A percentile compares a stretch with the other conserved stretches of the same genome.
phyloP scores from a whole-genome alignment of 2,888 invertebrate species.

The Therioaphis trifolii region DNA sequence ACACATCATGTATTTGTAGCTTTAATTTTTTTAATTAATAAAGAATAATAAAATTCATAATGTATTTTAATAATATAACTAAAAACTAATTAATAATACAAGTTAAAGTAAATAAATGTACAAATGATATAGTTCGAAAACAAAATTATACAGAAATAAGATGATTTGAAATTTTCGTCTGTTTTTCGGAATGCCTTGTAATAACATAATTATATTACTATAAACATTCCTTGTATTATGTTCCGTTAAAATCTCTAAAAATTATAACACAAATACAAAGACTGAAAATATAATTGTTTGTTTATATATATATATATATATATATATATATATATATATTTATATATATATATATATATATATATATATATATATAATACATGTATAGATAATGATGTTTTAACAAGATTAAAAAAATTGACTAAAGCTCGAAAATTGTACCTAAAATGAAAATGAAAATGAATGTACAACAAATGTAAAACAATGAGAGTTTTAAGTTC shows the following conservation, averaged over 20 bases:
- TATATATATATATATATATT: too few relatives aligned
- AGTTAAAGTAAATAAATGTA: slow-evolving; percentile 45
- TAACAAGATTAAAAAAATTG: slow-evolving; percentile 50
- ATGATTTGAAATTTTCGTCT: slow-evolving; percentile 22
- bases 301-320: too few relatives aligned
- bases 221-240: slow-evolving; percentile 18
- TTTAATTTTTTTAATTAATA: slow-evolving; percentile 46
- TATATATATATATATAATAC: slow-evolving; percentile 1
- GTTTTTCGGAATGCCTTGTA: slow-evolving; percentile 37
- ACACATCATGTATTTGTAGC: slow-evolving; percentile 64
- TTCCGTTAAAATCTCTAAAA: slow-evolving; percentile 26
- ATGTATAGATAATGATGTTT: slow-evolving; percentile 22
- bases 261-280: slow-evolving; percentile 37
- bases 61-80: slow-evolving; percentile 45
- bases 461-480: slow-evolving; percentile 41
- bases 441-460: slow-evolving; percentile 40
- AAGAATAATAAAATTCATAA: slow-evolving; percentile 47
- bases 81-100: slow-evolving; percentile 59
- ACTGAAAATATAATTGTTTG: slow-evolving; percentile 46
- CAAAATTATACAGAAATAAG: slow-evolving; percentile 33
- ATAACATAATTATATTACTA: slow-evolving; percentile 23
- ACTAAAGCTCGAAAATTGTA: slow-evolving; percentile 43
- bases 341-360: too few relatives aligned
- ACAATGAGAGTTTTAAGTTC: slow-evolving; percentile 38
- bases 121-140: slow-evolving; percentile 39